Evolutionary conservation across 2,888 invertebrate species (phyloP).

Genomic region (Dione juno): DNA sequence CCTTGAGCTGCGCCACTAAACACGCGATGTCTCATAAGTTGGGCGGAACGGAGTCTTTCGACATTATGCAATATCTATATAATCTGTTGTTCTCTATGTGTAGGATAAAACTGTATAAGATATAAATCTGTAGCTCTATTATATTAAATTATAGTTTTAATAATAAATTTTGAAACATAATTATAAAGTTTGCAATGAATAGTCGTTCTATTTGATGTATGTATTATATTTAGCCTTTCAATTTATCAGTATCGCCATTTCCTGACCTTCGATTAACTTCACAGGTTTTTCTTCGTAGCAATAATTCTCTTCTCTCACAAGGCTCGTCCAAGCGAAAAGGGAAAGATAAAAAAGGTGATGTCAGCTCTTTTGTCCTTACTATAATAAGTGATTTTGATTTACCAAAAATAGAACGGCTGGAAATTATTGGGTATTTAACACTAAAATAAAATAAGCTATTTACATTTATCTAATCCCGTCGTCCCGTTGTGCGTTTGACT

Average conservation of each 20-base stretch:
- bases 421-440: neutral
- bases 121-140: too few species aligned
- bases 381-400: constrained; percentile 53
- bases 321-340: constrained; percentile 70
- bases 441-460: neutral
- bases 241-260: constrained; percentile 40
- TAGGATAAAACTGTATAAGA: too few species aligned
- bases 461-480: neutral
- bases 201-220: constrained; percentile 6
- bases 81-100: too few species aligned
- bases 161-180: neutral
- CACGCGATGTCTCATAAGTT: too few species aligned
- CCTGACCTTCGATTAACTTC: constrained; percentile 62
- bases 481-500: neutral
- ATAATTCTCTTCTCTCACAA: constrained; percentile 71
- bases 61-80: too few species aligned
- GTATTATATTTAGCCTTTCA: constrained; percentile 25
- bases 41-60: too few species aligned
- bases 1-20: too few species aligned
- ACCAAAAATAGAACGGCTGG: constrained; percentile 34
- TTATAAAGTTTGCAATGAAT: neutral
- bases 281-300: constrained; percentile 67
- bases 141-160: neutral
- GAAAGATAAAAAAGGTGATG: constrained; percentile 72
- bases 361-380: constrained; percentile 69